Base-by-base conservation (phyloP, 2,113 vertebrate genomes). In the Heteronetta atricapilla region DNA sequence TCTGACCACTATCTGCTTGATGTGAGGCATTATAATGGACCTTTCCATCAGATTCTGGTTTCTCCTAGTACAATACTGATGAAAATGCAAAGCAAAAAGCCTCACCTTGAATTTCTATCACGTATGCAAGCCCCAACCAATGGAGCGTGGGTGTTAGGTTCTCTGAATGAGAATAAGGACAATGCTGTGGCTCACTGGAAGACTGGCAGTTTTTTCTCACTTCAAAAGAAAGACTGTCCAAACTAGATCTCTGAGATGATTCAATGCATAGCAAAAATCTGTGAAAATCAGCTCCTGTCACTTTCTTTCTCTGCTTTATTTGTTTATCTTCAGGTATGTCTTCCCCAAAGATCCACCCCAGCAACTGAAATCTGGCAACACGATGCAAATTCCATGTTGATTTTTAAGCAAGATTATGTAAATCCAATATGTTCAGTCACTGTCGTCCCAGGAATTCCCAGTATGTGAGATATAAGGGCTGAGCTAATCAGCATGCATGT, bases 371-470 rank as follows among this genome's bases (percentile, higher is more conserved):
- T 70, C 46, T 48, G 42, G 68, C 56, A 70, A 64, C 48, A 33
- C 1, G 5, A 64, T 75, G 60, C 36, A 81, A 95, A 93, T 14
- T 4, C 55, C 66, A 48, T 58, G 66, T 44, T 88, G 76, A 44
- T 84, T 92, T 93, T 91, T 38, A 75, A 59, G 38, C 36, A 81
- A 62, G 22, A 60, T 88, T 89, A 78, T 78, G 42, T 48, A 90
- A 88, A 90, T 81, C 33, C 26, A 59, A 4, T 72, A n/a, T 36
- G 23, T 81, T 93, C 56, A 76, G 40, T 48, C 26, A 53, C 48
- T 75, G 46, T 26, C 55, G 40, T 59, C 34, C 75, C 80, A 55
- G 89, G 92, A 93, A 94, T 91, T 91, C 75, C 81, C 58, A 36
- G 56, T 18, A 34, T 18, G 33, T 63, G 59, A 84, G 79, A 63